phyloP scores from a whole-genome alignment of 2,888 invertebrate genomes.

The Gerris lacustris region DNA sequence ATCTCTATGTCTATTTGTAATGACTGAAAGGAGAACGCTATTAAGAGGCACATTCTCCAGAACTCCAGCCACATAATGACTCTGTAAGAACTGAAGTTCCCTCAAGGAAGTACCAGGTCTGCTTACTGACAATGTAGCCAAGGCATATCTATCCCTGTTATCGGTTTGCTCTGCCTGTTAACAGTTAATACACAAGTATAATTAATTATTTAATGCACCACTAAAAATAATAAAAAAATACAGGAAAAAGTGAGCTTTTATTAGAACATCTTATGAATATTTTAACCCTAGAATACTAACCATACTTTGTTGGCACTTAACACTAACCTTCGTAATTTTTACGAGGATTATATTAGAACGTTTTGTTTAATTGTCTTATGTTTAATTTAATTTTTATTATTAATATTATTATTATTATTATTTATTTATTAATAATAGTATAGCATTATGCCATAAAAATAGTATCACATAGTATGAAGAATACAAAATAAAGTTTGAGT shows the following conservation, averaged over 20 bases:
- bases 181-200: slow-evolving; percentile 1
- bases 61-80: slow-evolving; percentile 55
- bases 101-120: slow-evolving; percentile 43
- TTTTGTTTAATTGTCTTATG: too few relatives aligned
- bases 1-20: slow-evolving; percentile 47
- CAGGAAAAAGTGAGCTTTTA: not conserved
- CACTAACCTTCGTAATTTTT: too few relatives aligned
- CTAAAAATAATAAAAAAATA: not conserved
- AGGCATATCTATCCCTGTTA: slow-evolving; percentile 75
- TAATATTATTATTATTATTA: too few relatives aligned
- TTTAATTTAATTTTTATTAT: too few relatives aligned
- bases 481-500: too few relatives aligned
- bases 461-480: too few relatives aligned
- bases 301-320: too few relatives aligned
- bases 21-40: slow-evolving; percentile 53
- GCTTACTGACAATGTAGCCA: slow-evolving; percentile 64
- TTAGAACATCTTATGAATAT: not conserved
- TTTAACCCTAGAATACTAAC: too few relatives aligned
- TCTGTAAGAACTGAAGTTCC: slow-evolving; percentile 55
- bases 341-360: too few relatives aligned
- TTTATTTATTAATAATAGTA: too few relatives aligned
- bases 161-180: slow-evolving; percentile 63
- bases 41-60: slow-evolving; percentile 66
- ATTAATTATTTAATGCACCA: too few relatives aligned
- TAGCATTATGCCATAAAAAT: too few relatives aligned